Evolutionary conservation across 1,140 invertebrate species (phyloP), one percentile per base, ranked within the genome.

Genomic region (Thalassaphorura encarpata): DNA sequence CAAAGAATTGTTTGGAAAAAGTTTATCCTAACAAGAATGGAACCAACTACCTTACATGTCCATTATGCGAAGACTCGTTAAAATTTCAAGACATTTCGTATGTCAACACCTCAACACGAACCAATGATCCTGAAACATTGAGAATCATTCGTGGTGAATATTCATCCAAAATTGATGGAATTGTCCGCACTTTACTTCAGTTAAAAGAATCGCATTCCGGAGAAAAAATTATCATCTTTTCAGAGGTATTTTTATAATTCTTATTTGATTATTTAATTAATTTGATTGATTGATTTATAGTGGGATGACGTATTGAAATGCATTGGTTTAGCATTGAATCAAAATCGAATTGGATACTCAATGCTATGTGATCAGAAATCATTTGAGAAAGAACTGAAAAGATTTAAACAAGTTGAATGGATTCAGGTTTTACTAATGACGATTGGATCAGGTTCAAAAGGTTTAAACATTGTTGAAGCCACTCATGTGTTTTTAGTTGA

Each of bases 391-490:
- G n/a, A n/a, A n/a, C n/a, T n/a, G n/a, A n/a, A n/a, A n/a, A n/a
- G n/a, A n/a, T n/a, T n/a, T n/a, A n/a, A n/a, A n/a, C n/a, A n/a
- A n/a, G n/a, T n/a, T n/a, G n/a, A n/a, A n/a, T n/a, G n/a, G n/a
- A n/a, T 86, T 0, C 79, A 76, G 31, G 83, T 77, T 15, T 70
- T 89, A 5, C 68, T 89, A 6, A 70, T 89, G 63, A 83, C 83
- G 0, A 70, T 87, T 6, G 70, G 74, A 54, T 76, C 77, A 46
- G 85, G 85, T 15, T 73, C 81, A 0, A 88, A 89, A 70, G 86
- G 86, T 0, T 68, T 89, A 1, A 89, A 89, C 70, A 69, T 89
- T 27, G 82, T 80, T 27, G 86, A 89, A 71, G 86, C 86, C 2
- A 83, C 79, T 13, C 84, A 89, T 71, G 80, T 89, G 0, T 73